phyloP scores from a whole-genome alignment of 2,113 vertebrate genomes.

The Pitta sordida region DNA sequence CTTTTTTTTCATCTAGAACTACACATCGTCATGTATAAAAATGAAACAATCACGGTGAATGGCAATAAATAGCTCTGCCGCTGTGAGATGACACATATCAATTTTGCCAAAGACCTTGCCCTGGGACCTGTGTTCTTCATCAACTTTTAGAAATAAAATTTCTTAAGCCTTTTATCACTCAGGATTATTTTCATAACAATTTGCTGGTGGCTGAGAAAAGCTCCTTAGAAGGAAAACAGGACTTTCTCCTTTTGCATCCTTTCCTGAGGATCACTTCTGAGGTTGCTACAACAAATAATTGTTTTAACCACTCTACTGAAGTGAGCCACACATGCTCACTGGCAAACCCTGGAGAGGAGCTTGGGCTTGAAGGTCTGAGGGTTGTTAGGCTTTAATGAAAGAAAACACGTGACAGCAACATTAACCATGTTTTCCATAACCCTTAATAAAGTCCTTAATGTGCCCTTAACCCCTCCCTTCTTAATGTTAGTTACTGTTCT shows the following conservation, averaged over 20 bases:
- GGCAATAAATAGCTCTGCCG: neutral
- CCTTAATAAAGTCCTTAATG: neutral
- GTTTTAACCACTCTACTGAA: neutral
- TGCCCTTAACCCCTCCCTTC: neutral
- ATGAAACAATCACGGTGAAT: accelerated
- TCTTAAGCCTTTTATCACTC: neutral
- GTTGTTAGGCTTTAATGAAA: neutral
- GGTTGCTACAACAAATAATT: neutral
- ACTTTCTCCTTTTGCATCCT: neutral
- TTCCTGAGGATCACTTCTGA: neutral
- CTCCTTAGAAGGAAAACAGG: neutral
- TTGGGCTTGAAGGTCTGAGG: neutral
- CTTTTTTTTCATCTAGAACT: neutral
- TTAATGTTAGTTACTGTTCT: neutral
- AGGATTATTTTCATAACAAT: neutral
- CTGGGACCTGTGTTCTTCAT: neutral
- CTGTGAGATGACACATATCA: neutral
- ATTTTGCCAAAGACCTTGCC: neutral
- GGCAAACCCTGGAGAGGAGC: neutral
- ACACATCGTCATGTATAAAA: neutral
- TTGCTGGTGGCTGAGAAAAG: neutral
- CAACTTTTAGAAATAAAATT: neutral
- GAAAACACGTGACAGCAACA: neutral
- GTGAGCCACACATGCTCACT: neutral
- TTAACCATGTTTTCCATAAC: neutral